Base-by-base conservation (phyloP, 1,140 invertebrate genomes). In the Babylonia areolata region DNA sequence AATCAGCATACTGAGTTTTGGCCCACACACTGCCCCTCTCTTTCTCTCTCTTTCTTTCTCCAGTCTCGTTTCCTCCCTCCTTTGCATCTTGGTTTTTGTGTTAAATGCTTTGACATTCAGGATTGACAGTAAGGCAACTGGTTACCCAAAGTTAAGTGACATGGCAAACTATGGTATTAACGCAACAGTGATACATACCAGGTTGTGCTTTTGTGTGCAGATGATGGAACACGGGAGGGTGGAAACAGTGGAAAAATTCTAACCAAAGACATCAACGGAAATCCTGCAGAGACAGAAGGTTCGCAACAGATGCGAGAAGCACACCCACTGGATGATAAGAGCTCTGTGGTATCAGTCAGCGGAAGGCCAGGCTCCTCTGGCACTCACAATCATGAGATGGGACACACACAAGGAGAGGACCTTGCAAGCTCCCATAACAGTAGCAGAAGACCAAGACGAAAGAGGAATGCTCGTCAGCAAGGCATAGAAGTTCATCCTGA, bases 301-400 rank as follows among this genome's bases (percentile, higher is more conserved):
- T 90, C 90, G 79, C 87, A 35, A 86, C 89, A 88, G 77, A 91
- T 91, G 91, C 90, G 91, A 91, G 89, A 90, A 75, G 35, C 84
- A 81, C 87, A 88, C 75, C 54, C 71, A 28, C 64, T 33, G 35
- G 42, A 86, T 69, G 69, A 81, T 20, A 86, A 71, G 71, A 71
- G 20, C 58, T 31, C 54, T 31, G 23, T 20, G 35, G 64, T 69
- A 35, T 69, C 37, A 23, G 39, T 33, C 82, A 64, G 58, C 23
- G 58, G 58, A n/a, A 64, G 28, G 58, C 58, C 58, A 64, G 58
- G 58, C 58, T 54, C 39, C 11, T n/a, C 28, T n/a, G n/a, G n/a
- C n/a, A 12, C 20, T 23, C 35, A 58, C 28, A 35, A 87, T 35
- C 82, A 84, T 73, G 82, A 75, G 58, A 85, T 85, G 23, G 83